Evolutionary conservation across 2,888 invertebrate species (phyloP).

Genomic region (Tetanocera ferruginea): DNA sequence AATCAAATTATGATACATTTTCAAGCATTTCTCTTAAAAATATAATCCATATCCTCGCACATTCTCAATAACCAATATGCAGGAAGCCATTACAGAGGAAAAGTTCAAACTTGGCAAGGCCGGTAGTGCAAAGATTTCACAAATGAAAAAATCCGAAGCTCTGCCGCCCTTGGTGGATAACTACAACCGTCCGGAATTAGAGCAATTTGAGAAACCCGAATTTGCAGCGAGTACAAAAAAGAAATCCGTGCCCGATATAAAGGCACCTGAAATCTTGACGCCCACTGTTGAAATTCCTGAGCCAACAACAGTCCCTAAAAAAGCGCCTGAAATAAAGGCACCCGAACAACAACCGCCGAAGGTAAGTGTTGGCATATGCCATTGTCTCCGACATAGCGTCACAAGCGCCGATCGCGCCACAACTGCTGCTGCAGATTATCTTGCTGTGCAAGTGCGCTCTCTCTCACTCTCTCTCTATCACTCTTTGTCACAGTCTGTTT

Average conservation of each 20-base stretch:
- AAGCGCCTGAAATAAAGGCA: conserved; percentile 44
- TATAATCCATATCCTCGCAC: neutral
- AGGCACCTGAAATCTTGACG: conserved; percentile 21
- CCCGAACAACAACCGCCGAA: conserved; percentile 44
- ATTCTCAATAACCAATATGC: conserved; percentile 1
- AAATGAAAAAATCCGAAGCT: conserved; percentile 71
- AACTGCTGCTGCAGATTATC: neutral
- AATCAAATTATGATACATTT: no score
- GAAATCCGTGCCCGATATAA: conserved; percentile 46
- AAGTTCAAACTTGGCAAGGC: conserved; percentile 64
- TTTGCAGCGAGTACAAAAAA: conserved; percentile 69
- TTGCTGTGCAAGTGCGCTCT: neutral
- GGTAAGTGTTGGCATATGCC: conserved; percentile 51
- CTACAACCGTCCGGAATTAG: conserved; percentile 80
- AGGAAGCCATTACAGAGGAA: conserved; percentile 53
- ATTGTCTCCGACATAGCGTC: no score
- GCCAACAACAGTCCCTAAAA: conserved; percentile 47
- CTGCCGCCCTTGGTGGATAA: conserved; percentile 76
- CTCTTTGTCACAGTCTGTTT: neutral
- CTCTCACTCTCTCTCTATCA: neutral
- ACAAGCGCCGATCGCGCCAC: no score
- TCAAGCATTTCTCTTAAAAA: no score
- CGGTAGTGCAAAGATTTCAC: conserved; percentile 57
- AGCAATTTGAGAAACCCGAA: conserved; percentile 74
- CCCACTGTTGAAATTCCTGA: conserved; percentile 45